Evolutionary conservation across 2,888 invertebrate species (phyloP), one percentile per base, ranked within the genome.

Genomic region (Mimachlamys varia): DNA sequence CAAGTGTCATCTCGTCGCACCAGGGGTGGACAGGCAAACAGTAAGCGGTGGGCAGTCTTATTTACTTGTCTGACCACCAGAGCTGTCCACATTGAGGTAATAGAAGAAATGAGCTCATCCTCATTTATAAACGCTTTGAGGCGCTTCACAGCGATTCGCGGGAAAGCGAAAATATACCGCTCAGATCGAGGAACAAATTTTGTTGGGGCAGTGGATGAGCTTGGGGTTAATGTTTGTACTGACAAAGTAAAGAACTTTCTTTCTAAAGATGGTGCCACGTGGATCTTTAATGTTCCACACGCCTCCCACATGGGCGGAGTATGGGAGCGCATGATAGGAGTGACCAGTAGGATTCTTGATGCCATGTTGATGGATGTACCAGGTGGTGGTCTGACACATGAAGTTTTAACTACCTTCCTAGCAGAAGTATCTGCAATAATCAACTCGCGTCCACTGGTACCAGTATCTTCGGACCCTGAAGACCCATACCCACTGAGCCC

Each of bases 351-450:
- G n/a, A 90, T 91, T 87, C 88, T 92, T 12, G 91, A 93, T 44
- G 89, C 91, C 3, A 92, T 92, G 89, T 38, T 93, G 17, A 15
- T 89, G 19, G 88, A 91, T 50, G 37, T 37, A 0, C 44, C 55
- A n/a, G 88, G 38, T 22, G 88, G 88, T 88, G 62, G 27, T n/a
- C 76, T 92, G 15, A 92, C 92, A 2, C 91, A 91, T 89, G 93
- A 93, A 17, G 91, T 93, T 7, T 89, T 93, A 4, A 55, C 50
- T n/a, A 93, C 93, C 5, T 91, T 93, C n/a, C 91, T 93, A 92
- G 55, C 58, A 33, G 92, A 92, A 89, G 92, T 91, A 0, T 38
- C 88, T 37, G 91, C 92, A 7, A 92, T 93, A 4, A 89, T 93
- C 0, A 93, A 93, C 58, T 90, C 91, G 0, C 89, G 93, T 19